Percentiles rank a stretch among this genome's conserved stretches.
Conservation (phyloP, 2,888 invertebrate species). For the Meteorus cinctellus region DNA sequence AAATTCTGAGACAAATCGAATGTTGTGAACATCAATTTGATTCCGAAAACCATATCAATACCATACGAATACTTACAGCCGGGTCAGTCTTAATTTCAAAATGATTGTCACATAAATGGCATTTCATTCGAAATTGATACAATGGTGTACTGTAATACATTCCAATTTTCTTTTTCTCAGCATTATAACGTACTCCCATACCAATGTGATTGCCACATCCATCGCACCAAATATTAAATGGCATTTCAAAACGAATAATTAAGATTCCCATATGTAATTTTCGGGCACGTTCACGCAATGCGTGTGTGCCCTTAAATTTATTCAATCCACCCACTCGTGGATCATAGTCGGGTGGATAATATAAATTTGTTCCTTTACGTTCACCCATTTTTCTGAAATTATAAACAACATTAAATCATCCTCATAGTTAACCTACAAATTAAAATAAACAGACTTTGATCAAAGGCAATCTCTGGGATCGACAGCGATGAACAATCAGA, state of each 20-base stretch:
- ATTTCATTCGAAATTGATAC: constrained; percentile 99
- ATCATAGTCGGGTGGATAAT: constrained; percentile 99
- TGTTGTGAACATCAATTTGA: background rate
- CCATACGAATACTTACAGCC: constrained; percentile 78
- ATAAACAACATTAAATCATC: constrained; percentile 7
- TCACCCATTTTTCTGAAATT: constrained; percentile 88
- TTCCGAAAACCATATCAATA: background rate
- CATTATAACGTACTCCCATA: constrained; percentile 99
- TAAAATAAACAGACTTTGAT: background rate
- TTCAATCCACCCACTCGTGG: constrained; percentile 96
- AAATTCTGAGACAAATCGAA: constrained; percentile 82
- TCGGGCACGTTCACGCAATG: constrained; percentile 94
- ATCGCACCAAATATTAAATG: constrained; percentile 99
- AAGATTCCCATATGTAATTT: constrained; percentile 96
- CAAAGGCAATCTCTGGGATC: background rate
- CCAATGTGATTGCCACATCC: constrained; percentile 99
- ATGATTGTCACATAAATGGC: constrained; percentile 97
- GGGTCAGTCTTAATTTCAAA: constrained; percentile 99
- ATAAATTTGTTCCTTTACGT: constrained; percentile 97
- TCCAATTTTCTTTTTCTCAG: constrained; percentile 93
- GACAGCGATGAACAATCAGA: background rate
- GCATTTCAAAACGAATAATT: constrained; percentile 99
- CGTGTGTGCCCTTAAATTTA: constrained; percentile 95
- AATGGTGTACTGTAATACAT: constrained; percentile 99
- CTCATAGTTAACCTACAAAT: constrained; percentile 32